phyloP scores from a whole-genome alignment of 2,113 vertebrate species.

The Channa maculata region DNA sequence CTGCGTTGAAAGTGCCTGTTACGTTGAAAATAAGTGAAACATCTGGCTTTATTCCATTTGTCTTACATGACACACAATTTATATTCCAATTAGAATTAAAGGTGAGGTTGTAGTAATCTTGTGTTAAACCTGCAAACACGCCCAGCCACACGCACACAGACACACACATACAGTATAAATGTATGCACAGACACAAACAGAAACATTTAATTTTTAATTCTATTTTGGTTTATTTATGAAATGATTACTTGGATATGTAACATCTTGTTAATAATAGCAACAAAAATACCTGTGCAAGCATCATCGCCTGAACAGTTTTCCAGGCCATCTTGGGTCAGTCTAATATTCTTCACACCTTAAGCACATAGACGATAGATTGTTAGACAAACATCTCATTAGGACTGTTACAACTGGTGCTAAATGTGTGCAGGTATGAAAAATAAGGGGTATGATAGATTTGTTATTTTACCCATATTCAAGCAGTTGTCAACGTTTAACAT shows the following conservation, averaged over 20 bases:
- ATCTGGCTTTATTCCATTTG: no score
- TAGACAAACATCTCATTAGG: background rate
- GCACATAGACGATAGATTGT: background rate
- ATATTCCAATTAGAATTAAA: fast-evolving
- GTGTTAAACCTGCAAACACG: background rate
- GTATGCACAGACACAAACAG: background rate
- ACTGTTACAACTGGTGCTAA: background rate
- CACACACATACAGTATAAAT: background rate
- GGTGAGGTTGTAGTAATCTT: fast-evolving
- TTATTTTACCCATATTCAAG: background rate
- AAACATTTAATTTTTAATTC: background rate
- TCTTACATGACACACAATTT: background rate
- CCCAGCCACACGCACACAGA: background rate
- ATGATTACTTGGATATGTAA: background rate
- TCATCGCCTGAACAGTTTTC: no score
- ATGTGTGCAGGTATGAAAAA: background rate
- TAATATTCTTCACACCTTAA: fast-evolving
- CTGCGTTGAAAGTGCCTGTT: background rate
- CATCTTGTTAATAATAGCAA: no score
- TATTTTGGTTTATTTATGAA: background rate
- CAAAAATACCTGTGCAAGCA: no score
- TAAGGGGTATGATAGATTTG: background rate
- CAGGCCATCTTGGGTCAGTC: background rate
- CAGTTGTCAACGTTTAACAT: background rate
- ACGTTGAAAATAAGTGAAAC: fast-evolving